A percentile compares a stretch with the other conserved stretches of the same genome.
These are phyloP conservation scores for Sinocyclocheilus rhinocerous DNA, from an alignment of 2,113 vertebrate genomes.

Conservation along the genomic window DNA sequence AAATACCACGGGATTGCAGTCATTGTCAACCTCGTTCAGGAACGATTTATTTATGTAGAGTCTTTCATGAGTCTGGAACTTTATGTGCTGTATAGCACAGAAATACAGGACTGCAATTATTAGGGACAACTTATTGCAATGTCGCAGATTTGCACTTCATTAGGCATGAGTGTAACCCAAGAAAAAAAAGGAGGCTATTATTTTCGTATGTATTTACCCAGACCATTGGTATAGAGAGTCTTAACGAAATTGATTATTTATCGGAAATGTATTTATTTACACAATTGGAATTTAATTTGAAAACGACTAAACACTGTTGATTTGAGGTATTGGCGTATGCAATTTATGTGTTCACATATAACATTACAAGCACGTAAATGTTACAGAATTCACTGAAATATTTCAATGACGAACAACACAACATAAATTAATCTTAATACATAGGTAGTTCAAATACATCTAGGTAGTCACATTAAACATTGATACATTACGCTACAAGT, in stretches of 20 bases:
- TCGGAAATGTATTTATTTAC: conserved; percentile 53
- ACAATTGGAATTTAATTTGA: conserved; percentile 67
- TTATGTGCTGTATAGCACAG: neutral
- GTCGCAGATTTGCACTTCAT: neutral
- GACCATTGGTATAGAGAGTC: neutral
- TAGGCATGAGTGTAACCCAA: neutral
- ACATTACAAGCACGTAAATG: conserved; percentile 55
- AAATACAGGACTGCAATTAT: neutral
- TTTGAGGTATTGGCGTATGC: conserved; percentile 82
- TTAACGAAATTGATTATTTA: conserved; percentile 20
- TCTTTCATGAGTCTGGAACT: neutral
- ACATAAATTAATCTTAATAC: conserved; percentile 63
- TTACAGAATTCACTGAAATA: conserved; percentile 56
- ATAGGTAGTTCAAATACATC: conserved; percentile 76
- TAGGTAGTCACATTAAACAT: conserved; percentile 72
- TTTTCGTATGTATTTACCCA: neutral
- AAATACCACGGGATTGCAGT: conserved; percentile 9
- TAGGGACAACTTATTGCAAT: conserved; percentile 2
- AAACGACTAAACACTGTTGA: conserved; percentile 43
- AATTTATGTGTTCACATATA: conserved; percentile 57
- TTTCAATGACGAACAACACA: conserved; percentile 60
- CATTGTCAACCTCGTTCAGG: neutral
- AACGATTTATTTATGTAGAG: neutral
- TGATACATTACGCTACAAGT: conserved; percentile 42
- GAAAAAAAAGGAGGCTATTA: neutral